Conservation (phyloP, 2,888 invertebrate genomes). For the Mesodorylaimus sp. region DNA sequence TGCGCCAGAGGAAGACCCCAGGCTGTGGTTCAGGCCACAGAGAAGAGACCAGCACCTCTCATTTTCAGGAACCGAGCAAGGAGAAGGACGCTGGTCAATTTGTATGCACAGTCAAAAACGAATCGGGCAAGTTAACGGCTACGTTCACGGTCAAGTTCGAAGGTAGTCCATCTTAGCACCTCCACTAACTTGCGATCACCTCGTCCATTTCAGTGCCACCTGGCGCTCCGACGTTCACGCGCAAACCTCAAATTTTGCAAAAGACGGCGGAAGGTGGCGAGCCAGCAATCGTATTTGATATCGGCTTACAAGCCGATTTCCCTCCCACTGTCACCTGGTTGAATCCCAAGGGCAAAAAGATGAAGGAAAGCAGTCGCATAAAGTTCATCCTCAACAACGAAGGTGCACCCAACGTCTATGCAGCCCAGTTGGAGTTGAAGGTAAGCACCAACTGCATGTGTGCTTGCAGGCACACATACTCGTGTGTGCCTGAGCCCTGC, state of each 20-base stretch:
- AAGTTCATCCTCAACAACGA: slow-evolving; percentile 24
- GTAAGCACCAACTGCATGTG: too few species aligned
- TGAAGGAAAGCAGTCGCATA: slow-evolving; percentile 30
- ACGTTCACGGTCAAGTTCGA: slow-evolving; percentile 31
- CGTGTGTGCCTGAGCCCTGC: too few species aligned
- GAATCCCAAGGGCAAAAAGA: slow-evolving; percentile 31
- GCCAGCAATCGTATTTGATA: slow-evolving; percentile 30
- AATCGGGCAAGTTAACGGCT: slow-evolving; percentile 30
- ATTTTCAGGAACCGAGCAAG: slow-evolving; percentile 68
- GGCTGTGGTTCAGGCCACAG: too few species aligned
- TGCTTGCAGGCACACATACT: too few species aligned
- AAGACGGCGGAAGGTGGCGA: slow-evolving; percentile 29
- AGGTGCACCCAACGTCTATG: slow-evolving; percentile 23
- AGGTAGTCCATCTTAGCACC: too few species aligned
- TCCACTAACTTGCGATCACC: too few species aligned
- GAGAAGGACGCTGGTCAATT: slow-evolving; percentile 40
- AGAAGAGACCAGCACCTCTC: too few species aligned
- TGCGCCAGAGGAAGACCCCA: too few species aligned
- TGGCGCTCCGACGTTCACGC: slow-evolving; percentile 30
- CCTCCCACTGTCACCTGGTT: slow-evolving; percentile 28
- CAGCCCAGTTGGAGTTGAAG: slow-evolving; percentile 27
- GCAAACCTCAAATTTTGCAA: slow-evolving; percentile 30
- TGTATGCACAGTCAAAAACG: slow-evolving; percentile 30
- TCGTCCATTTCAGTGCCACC: slow-evolving; percentile 28
- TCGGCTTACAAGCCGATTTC: slow-evolving; percentile 29